Evolutionary conservation across 2,888 invertebrate species (phyloP).

Genomic region (Dolomedes plantarius): DNA sequence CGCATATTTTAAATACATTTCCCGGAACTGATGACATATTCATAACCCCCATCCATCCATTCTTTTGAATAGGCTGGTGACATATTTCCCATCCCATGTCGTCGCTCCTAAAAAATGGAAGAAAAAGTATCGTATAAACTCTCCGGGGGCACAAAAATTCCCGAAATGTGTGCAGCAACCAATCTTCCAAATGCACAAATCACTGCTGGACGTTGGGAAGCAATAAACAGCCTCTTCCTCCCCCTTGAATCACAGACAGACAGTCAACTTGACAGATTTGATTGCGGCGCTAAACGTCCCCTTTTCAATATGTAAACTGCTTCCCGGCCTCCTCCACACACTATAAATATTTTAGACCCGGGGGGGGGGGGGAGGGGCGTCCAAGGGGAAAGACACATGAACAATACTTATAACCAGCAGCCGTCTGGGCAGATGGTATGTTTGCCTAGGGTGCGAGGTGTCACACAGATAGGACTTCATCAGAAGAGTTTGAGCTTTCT

Average conservation of each 20-base stretch:
- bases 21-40: slow-evolving; percentile 31
- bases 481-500: slow-evolving; percentile 28
- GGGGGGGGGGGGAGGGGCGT: neutral
- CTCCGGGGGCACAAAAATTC: slow-evolving; percentile 4
- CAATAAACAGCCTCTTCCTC: slow-evolving; percentile 41
- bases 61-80: slow-evolving; percentile 23
- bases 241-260: slow-evolving; percentile 14
- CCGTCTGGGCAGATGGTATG: slow-evolving; percentile 67
- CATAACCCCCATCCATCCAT: slow-evolving; percentile 5
- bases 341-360: slow-evolving; percentile 39
- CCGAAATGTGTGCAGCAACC: slow-evolving; percentile 8
- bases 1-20: neutral
- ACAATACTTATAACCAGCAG: slow-evolving; percentile 42
- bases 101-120: neutral
- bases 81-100: slow-evolving; percentile 35
- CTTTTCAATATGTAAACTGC: slow-evolving; percentile 61
- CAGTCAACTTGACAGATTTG: slow-evolving; percentile 51
- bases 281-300: slow-evolving; percentile 40
- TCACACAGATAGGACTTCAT: slow-evolving; percentile 31
- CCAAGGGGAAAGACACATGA: neutral
- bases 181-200: slow-evolving; percentile 44
- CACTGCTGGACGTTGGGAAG: slow-evolving; percentile 33
- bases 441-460: slow-evolving; percentile 45
- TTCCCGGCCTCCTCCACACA: neutral
- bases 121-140: neutral